Evolutionary conservation across 2,113 vertebrate species (phyloP), one percentile per base, ranked within the genome.

Genomic region (Dasyornis broadbenti): DNA sequence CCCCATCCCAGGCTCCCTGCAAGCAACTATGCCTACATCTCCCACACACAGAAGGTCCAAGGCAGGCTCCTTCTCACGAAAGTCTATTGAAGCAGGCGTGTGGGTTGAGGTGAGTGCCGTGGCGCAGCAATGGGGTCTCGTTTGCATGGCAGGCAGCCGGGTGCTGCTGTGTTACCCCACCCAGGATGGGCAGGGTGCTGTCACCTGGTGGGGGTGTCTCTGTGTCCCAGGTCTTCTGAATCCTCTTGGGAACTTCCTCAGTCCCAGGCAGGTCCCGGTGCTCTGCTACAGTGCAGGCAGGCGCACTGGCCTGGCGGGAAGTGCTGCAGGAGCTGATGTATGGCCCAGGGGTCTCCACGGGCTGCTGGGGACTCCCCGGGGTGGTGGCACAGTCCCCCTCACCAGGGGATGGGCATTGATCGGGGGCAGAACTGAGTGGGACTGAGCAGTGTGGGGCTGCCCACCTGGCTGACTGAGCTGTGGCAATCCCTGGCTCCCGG

Each of bases 371-470:
- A 10, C 16, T 40, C 26, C 5, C 21, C 0, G 20, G 28, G 23
- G 6, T 2, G 45, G 61, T 23, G 70, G 14, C n/a, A 27, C 45
- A 9, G 70, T 14, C 10, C 14, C 17, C 30, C 12, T n/a, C 47
- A 15, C 11, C 2, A 3, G 30, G 19, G 24, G 2, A 18, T 0
- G 5, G 63, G 17, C 70, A 11, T 0, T 23, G n/a, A 61, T 11
- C 1, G 14, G 40, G 6, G 54, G 24, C 54, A 69, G 61, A 35
- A 23, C 30, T 11, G 9, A 0, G 9, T 12, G 30, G 30, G 45
- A 18, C 30, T 2, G 52, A 22, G 57, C 49, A 27, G 42, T 31
- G 66, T 27, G 35, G 16, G 27, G 53, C 52, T 89, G 86, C 61
- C 39, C 13, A 4, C 47, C 23, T 3, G 4, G 13, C 69, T 60